Evolutionary conservation across 2,888 invertebrate genomes (phyloP).

Genomic region (Koerneria pararmatus): DNA sequence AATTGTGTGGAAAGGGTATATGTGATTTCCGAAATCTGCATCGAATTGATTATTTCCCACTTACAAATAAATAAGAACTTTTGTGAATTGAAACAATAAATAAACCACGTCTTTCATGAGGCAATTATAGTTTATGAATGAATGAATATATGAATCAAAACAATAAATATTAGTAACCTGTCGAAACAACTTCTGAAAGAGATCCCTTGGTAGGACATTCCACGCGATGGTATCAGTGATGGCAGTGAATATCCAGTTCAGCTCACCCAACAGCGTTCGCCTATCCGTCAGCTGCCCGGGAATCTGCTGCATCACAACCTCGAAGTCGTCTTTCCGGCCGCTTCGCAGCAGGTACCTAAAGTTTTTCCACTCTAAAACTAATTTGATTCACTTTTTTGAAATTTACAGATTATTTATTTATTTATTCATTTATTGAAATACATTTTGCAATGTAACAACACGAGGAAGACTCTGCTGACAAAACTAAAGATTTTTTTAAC

Average conservation of each 20-base stretch:
- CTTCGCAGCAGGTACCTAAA: conserved; percentile 41
- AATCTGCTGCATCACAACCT: conserved; percentile 68
- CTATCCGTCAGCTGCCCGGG: conserved; percentile 79
- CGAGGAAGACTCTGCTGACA: no score
- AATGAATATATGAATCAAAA: not conserved
- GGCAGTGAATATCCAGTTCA: conserved; percentile 98
- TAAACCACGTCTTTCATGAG: no score
- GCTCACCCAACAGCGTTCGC: conserved; percentile 18
- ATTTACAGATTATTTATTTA: not conserved
- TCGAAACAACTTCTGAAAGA: conserved; percentile 92
- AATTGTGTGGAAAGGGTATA: no score
- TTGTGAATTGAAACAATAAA: no score
- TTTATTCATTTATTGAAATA: no score
- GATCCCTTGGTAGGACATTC: conserved; percentile 84
- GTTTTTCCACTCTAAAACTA: conserved; percentile 10
- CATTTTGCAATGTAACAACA: no score
- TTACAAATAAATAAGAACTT: no score
- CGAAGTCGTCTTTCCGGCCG: conserved; percentile 40
- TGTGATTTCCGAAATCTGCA: no score
- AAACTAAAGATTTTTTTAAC: no score
- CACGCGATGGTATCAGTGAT: conserved; percentile 99
- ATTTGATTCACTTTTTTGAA: not conserved
- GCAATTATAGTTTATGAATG: no score
- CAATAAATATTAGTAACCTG: conserved; percentile 34
- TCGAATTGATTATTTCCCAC: no score